Percentiles rank a stretch among this genome's conserved stretches.
Evolutionary conservation across 1,140 invertebrate genomes (phyloP).

Genomic region (Saccostrea cuccullata): DNA sequence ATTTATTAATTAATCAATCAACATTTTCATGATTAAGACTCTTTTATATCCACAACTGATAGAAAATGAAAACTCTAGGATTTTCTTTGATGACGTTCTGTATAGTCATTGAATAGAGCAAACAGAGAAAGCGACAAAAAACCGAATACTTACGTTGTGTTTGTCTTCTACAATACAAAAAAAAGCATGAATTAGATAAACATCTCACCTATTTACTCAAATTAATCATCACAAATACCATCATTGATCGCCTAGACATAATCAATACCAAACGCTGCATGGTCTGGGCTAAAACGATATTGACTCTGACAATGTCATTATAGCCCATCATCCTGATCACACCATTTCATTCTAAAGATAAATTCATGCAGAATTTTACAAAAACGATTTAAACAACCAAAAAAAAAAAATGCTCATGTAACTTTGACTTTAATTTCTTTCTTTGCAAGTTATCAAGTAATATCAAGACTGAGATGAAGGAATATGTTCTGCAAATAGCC

Average conservation of each 20-base stretch:
- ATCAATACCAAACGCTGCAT: constrained; percentile 13
- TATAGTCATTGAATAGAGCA: neutral
- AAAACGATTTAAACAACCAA: neutral
- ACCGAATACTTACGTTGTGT: constrained; percentile 38
- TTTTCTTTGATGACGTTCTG: neutral
- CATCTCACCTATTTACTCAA: neutral
- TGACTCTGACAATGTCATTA: constrained; percentile 16
- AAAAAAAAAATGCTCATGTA: too few relatives aligned
- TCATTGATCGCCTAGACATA: neutral
- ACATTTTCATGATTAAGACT: neutral
- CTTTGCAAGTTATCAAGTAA: too few relatives aligned
- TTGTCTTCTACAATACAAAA: constrained; percentile 14
- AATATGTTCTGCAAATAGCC: neutral
- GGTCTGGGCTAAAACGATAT: constrained; percentile 24
- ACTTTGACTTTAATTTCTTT: too few relatives aligned
- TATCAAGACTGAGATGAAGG: neutral
- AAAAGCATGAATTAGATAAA: constrained; percentile 34
- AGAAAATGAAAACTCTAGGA: neutral
- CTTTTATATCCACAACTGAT: neutral
- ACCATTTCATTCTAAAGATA: neutral
- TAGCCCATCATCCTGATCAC: constrained; percentile 1
- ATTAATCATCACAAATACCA: constrained; percentile 18
- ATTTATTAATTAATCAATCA: neutral
- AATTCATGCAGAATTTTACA: neutral
- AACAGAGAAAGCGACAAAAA: constrained; percentile 16